Conservation (phyloP, 2,888 invertebrate species). For the Lysandra coridon region DNA sequence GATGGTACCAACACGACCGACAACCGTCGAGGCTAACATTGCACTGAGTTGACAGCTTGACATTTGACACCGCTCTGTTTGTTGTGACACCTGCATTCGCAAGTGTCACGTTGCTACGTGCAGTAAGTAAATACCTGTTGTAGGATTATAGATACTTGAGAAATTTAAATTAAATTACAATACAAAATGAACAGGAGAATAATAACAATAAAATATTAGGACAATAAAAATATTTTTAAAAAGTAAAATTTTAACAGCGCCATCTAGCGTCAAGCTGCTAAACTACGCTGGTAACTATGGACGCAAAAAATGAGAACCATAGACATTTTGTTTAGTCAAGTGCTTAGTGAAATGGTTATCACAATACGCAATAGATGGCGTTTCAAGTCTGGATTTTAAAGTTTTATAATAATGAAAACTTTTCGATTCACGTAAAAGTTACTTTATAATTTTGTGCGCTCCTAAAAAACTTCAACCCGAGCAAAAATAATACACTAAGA, state of each 20-base stretch:
- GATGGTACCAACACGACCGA: conserved; percentile 47
- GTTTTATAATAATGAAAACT: neutral
- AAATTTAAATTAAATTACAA: neutral
- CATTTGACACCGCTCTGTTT: conserved; percentile 9
- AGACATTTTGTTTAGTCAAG: neutral
- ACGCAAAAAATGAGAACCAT: neutral
- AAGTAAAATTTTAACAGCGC: neutral
- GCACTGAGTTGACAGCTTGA: conserved; percentile 48
- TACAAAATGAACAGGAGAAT: neutral
- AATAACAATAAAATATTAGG: neutral
- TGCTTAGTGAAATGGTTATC: neutral
- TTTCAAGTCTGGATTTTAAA: neutral
- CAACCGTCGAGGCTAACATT: conserved; percentile 45
- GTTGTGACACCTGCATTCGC: conserved; percentile 5
- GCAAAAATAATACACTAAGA: too few relatives aligned
- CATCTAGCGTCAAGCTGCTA: neutral
- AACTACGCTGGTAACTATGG: neutral
- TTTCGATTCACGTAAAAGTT: neutral
- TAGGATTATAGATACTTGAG: neutral
- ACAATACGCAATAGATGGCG: neutral
- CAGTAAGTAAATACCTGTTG: neutral
- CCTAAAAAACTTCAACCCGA: too few relatives aligned
- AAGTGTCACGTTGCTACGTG: neutral
- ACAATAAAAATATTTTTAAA: neutral
- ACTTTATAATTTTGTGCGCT: neutral